Conservation (phyloP, 1,140 invertebrate species). For the Lepidurus apus region DNA sequence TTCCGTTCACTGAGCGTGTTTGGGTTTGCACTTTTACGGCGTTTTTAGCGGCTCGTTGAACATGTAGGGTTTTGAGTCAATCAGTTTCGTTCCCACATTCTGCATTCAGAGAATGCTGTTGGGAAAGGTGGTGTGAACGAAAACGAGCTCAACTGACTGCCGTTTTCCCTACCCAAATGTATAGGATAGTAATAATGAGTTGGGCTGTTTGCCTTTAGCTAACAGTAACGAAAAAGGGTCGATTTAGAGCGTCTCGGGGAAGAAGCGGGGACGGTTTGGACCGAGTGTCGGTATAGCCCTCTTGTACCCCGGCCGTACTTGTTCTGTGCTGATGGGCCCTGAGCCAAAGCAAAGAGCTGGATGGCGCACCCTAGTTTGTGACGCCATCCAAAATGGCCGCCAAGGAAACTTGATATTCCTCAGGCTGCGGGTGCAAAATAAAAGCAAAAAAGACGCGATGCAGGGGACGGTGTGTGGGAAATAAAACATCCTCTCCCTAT, state of each 20-base stretch:
- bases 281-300: not conserved
- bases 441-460: not conserved
- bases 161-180: no score
- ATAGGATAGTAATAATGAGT: not conserved
- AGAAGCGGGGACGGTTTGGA: not conserved
- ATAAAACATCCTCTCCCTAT: not conserved
- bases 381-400: slow-evolving; percentile 9
- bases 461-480: slow-evolving; percentile 3
- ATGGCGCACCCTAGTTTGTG: slow-evolving; percentile 8
- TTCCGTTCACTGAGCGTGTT: not conserved
- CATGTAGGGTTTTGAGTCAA: no score
- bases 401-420: not conserved
- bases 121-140: no score
- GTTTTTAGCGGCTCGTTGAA: not conserved
- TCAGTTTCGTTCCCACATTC: no score
- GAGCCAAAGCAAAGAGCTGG: slow-evolving; percentile 4
- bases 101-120: no score
- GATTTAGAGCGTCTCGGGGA: not conserved
- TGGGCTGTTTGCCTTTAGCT: not conserved
- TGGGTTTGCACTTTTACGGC: not conserved
- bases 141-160: no score
- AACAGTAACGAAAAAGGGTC: not conserved
- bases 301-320: not conserved
- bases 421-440: slow-evolving; percentile 11
- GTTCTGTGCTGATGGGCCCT: not conserved